A percentile compares a stretch with the other conserved stretches of the same genome.
These are phyloP conservation scores for Muntiacus muntjak DNA, from an alignment of 2,113 vertebrate species.

Conservation along the genomic window DNA sequence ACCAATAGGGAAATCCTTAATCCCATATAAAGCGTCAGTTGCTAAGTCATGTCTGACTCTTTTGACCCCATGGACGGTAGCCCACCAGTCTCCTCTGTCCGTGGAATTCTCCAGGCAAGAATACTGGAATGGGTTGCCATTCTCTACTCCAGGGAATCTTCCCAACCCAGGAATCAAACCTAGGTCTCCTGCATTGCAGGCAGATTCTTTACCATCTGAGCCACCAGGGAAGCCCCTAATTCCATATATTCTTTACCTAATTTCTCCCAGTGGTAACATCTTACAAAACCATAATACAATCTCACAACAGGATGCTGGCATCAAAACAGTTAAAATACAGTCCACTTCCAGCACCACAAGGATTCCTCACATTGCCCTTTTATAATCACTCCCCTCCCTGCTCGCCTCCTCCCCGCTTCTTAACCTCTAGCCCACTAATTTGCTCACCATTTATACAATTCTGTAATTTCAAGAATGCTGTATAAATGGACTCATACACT, in stretches of 20 bases:
- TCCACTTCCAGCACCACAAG: not conserved
- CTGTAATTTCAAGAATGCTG: not conserved
- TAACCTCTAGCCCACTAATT: no score
- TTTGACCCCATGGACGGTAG: not conserved
- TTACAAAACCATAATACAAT: not conserved
- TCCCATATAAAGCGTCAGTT: not conserved
- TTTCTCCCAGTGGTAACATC: not conserved
- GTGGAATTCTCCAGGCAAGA: not conserved
- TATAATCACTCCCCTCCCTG: not conserved
- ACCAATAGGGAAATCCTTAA: not conserved
- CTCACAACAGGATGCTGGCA: not conserved
- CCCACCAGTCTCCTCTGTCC: not conserved
- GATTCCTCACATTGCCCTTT: not conserved
- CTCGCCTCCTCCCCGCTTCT: rapidly evolving
- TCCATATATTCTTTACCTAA: not conserved
- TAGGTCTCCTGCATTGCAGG: not conserved
- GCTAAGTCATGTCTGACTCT: not conserved
- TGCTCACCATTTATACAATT: not conserved
- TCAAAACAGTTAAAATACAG: not conserved
- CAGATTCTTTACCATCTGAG: not conserved
- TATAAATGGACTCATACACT: not conserved
- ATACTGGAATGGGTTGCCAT: not conserved
- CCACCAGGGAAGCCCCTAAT: not conserved
- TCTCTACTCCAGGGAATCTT: not conserved
- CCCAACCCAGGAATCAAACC: not conserved